phyloP scores from a whole-genome alignment of 2,797 vertebrate genomes.

The Fundulus diaphanus region DNA sequence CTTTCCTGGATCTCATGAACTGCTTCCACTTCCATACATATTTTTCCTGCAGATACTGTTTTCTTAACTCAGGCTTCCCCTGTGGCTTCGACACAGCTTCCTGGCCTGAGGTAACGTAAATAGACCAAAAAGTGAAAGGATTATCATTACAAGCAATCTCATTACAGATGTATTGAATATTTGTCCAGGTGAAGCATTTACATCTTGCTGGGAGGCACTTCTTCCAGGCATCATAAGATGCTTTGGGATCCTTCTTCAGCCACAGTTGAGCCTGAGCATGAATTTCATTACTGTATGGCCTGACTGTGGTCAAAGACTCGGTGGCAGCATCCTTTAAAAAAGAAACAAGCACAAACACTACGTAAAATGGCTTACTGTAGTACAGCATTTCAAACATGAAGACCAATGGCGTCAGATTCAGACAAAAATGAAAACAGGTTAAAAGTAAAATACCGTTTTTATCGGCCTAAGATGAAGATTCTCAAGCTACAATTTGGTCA shows the following conservation, averaged over 20 bases:
- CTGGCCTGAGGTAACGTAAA: slow-evolving; percentile 67
- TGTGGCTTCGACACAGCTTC: slow-evolving; percentile 88
- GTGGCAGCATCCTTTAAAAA: slow-evolving; percentile 88
- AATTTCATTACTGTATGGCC: slow-evolving; percentile 98
- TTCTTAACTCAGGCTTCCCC: slow-evolving; percentile 89
- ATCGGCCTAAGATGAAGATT: background rate
- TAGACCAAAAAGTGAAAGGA: background rate
- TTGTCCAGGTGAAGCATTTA: slow-evolving; percentile 56
- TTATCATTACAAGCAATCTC: background rate
- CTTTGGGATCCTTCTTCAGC: slow-evolving; percentile 98
- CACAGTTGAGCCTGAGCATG: slow-evolving; percentile 98
- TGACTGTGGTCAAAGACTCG: slow-evolving; percentile 95
- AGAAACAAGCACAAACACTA: slow-evolving; percentile 26
- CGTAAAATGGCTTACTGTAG: background rate
- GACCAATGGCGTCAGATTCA: background rate
- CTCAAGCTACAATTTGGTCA: background rate
- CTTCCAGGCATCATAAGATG: slow-evolving; percentile 97
- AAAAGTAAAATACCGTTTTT: background rate
- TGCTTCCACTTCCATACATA: slow-evolving; percentile 99
- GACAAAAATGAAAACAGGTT: background rate
- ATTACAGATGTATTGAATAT: background rate
- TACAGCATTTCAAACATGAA: background rate
- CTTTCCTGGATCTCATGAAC: slow-evolving; percentile 88
- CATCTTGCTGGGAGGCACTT: slow-evolving; percentile 98
- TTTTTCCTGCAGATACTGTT: slow-evolving; percentile 94